phyloP scores from a whole-genome alignment of 2,797 vertebrate species.

The Crenuchus spilurus region DNA sequence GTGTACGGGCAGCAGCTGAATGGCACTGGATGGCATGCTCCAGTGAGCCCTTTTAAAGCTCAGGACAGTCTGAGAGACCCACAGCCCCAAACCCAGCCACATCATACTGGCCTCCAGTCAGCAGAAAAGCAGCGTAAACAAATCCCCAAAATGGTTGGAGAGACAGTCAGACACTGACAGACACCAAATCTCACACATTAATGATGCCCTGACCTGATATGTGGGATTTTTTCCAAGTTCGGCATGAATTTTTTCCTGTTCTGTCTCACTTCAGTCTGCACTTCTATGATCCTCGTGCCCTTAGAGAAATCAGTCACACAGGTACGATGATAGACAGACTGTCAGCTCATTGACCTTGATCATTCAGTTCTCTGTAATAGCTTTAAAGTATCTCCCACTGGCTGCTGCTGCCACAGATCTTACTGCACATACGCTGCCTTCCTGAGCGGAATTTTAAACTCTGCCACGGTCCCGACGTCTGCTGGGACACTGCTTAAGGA shows the following conservation, averaged over 20 bases:
- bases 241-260: conserved; percentile 3
- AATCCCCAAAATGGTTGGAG: background rate
- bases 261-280: background rate
- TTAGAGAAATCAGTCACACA: background rate
- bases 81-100: background rate
- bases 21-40: conserved; percentile 12
- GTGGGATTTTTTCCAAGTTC: background rate
- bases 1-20: conserved; percentile 27
- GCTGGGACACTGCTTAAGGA: background rate
- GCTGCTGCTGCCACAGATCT: background rate
- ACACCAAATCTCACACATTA: background rate
- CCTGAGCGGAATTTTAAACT: background rate
- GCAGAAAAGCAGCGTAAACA: conserved; percentile 18
- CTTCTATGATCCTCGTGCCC: background rate
- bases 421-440: background rate
- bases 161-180: background rate
- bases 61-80: conserved; percentile 13
- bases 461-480: background rate
- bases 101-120: conserved; percentile 8
- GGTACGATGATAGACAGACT: background rate
- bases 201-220: background rate
- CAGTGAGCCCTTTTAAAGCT: conserved; percentile 37
- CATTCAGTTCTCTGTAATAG: background rate
- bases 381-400: background rate
- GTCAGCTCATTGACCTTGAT: conserved; percentile 1